phyloP scores from a whole-genome alignment of 2,888 invertebrate genomes.

The Sclerodermus sp. region DNA sequence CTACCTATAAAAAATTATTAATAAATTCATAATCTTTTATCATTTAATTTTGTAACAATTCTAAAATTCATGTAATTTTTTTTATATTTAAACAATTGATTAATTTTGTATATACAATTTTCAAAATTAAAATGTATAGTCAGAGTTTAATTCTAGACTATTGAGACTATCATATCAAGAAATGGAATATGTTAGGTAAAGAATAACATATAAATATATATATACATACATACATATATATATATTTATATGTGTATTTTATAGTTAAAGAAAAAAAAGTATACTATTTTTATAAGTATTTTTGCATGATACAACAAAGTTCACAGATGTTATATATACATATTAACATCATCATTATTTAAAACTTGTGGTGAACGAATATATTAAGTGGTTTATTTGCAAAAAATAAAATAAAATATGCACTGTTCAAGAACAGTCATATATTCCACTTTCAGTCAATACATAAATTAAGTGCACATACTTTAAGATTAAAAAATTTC shows the following conservation, averaged over 20 bases:
- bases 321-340: too few relatives aligned
- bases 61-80: not conserved
- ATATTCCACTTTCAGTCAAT: conserved; percentile 36
- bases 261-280: too few relatives aligned
- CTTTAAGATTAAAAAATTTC: conserved; percentile 8
- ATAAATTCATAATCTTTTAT: too few relatives aligned
- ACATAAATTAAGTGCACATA: conserved; percentile 30
- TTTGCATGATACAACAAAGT: too few relatives aligned
- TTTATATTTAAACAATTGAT: not conserved
- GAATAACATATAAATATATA: not conserved
- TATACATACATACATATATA: not conserved
- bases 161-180: not conserved
- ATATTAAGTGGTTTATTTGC: not conserved
- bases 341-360: too few relatives aligned
- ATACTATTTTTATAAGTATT: too few relatives aligned
- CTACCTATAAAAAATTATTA: too few relatives aligned
- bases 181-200: too few relatives aligned
- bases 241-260: too few relatives aligned
- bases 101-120: not conserved
- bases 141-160: not conserved
- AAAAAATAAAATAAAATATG: conserved; percentile 10
- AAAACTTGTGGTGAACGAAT: too few relatives aligned
- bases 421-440: conserved; percentile 32
- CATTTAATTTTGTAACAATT: too few relatives aligned
- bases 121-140: not conserved